Evolutionary conservation across 2,113 vertebrate species (phyloP).

Genomic region (Chionodraco myersi): DNA sequence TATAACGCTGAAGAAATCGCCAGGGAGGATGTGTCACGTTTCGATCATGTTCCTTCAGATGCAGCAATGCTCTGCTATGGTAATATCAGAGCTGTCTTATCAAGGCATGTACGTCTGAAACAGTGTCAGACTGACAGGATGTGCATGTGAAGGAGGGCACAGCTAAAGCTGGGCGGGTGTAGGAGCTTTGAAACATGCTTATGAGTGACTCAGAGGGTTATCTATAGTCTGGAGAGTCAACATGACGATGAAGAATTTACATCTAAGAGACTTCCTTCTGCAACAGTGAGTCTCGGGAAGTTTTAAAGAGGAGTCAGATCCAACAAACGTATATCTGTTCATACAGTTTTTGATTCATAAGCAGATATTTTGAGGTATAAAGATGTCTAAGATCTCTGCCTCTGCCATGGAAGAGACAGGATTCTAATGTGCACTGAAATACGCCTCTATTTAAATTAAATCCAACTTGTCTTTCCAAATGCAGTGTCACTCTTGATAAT

Average conservation of each 20-base stretch:
- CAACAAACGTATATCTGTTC: not conserved
- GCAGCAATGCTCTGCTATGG: not conserved
- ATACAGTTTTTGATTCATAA: not conserved
- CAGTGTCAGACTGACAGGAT: conserved; percentile 49
- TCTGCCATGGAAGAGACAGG: not conserved
- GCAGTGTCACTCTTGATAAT: not conserved
- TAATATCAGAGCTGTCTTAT: conserved; percentile 50
- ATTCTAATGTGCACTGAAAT: not conserved
- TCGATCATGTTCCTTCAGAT: conserved; percentile 47
- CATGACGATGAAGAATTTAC: conserved; percentile 16
- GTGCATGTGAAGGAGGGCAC: conserved; percentile 48
- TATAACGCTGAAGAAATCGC: conserved; percentile 26
- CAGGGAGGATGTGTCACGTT: conserved; percentile 42
- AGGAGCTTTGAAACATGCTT: conserved; percentile 20
- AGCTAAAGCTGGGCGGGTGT: conserved; percentile 35
- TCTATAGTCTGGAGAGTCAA: conserved; percentile 38
- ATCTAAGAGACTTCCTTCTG: conserved; percentile 22
- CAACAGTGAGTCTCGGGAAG: not conserved
- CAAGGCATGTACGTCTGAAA: conserved; percentile 29
- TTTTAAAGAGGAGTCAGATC: not conserved
- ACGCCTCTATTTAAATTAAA: not conserved
- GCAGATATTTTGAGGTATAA: not conserved
- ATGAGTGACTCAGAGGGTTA: conserved; percentile 49
- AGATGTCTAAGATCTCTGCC: not conserved
- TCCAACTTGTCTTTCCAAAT: not conserved